These are phyloP conservation scores for Dascyllus trimaculatus DNA, from an alignment of 2,113 vertebrate genomes.

Conservation along the genomic window DNA sequence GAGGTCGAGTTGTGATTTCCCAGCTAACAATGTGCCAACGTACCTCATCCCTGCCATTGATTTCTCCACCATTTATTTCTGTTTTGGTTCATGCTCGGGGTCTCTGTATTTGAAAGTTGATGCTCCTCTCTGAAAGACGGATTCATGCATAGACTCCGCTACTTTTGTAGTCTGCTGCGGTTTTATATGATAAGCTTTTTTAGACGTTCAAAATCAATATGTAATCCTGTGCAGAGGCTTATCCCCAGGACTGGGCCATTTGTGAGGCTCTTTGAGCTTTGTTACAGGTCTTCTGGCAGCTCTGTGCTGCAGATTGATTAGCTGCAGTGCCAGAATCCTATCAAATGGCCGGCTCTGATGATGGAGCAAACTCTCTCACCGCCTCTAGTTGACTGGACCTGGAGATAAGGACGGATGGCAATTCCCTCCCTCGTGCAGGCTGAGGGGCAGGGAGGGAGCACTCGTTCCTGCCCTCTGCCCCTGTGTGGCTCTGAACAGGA, in stretches of 20 bases:
- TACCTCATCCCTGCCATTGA: constrained; percentile 51
- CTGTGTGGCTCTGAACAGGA: constrained; percentile 3
- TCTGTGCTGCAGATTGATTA: constrained; percentile 96
- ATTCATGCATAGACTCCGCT: constrained; percentile 94
- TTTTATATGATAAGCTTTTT: constrained; percentile 96
- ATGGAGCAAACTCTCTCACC: constrained; percentile 92
- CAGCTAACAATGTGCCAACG: constrained; percentile 49
- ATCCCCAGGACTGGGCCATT: constrained; percentile 94
- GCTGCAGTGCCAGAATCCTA: constrained; percentile 93
- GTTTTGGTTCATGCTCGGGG: constrained; percentile 89
- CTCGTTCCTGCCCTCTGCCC: constrained; percentile 29
- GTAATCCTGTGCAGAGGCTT: constrained; percentile 98
- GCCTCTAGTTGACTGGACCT: constrained; percentile 94
- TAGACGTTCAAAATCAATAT: constrained; percentile 98
- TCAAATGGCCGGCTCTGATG: constrained; percentile 92
- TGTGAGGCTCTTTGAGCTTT: constrained; percentile 98
- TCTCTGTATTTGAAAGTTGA: constrained; percentile 90
- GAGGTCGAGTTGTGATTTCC: constrained; percentile 27
- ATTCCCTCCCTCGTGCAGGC: constrained; percentile 84
- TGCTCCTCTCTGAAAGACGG: constrained; percentile 88
- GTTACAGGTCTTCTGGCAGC: constrained; percentile 91
- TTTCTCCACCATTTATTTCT: constrained; percentile 83
- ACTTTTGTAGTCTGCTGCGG: constrained; percentile 90
- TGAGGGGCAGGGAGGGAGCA: constrained; percentile 2
- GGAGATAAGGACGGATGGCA: constrained; percentile 92